Conservation (phyloP, 2,888 invertebrate genomes). For the Artemia sp. region DNA sequence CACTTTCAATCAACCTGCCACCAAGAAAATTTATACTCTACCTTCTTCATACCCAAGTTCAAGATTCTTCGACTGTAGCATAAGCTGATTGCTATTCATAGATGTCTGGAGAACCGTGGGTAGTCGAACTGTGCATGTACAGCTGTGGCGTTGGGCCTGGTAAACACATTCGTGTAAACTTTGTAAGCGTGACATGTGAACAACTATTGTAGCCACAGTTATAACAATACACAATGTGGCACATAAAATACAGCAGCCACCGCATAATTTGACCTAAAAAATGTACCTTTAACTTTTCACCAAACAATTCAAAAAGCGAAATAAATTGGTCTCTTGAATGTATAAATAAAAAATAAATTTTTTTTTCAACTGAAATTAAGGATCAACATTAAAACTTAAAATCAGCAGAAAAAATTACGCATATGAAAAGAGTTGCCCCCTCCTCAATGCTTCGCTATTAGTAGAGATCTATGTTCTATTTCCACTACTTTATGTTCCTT, state of each 20-base stretch:
- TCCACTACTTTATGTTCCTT: too few relatives aligned
- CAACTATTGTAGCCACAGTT: slow-evolving; percentile 73
- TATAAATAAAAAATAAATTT: too few relatives aligned
- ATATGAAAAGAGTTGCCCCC: too few relatives aligned
- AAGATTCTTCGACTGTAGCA: background rate
- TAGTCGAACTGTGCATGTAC: slow-evolving; percentile 42
- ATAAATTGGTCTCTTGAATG: too few relatives aligned
- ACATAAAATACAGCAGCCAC: slow-evolving; percentile 67
- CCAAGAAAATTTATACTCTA: background rate
- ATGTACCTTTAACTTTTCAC: background rate
- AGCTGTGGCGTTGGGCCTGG: slow-evolving; percentile 35
- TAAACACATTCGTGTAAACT: slow-evolving; percentile 71
- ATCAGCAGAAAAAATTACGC: too few relatives aligned
- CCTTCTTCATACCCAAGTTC: slow-evolving; percentile 12
- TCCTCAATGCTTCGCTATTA: too few relatives aligned
- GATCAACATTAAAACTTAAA: too few relatives aligned
- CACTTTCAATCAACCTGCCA: too few relatives aligned
- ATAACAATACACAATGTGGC: slow-evolving; percentile 72
- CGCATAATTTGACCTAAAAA: slow-evolving; percentile 67
- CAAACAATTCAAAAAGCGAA: too few relatives aligned
- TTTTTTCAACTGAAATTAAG: too few relatives aligned
- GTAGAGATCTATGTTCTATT: too few relatives aligned
- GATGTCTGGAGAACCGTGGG: slow-evolving; percentile 11
- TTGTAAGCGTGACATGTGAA: slow-evolving; percentile 72
- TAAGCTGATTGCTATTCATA: slow-evolving; percentile 1